A percentile compares a stretch with the other conserved stretches of the same genome.
Evolutionary conservation across 2,113 vertebrate species (phyloP).

Genomic region (Heloderma charlesbogerti): DNA sequence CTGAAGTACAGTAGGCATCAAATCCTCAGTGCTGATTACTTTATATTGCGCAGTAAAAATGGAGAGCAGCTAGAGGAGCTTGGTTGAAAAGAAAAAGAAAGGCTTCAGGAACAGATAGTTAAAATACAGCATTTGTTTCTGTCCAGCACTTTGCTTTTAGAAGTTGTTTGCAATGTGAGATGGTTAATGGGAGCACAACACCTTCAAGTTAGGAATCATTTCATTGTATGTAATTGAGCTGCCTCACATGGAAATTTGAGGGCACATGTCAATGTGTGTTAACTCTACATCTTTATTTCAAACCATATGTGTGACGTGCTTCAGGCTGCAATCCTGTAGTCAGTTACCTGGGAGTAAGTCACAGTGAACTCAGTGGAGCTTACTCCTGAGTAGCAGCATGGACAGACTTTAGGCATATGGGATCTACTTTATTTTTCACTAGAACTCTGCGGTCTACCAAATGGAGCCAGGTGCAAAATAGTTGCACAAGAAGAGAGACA

Average conservation of each 20-base stretch:
- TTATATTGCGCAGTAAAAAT: constrained; percentile 37
- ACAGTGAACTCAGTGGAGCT: no score
- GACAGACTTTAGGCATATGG: no score
- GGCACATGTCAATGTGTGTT: background rate
- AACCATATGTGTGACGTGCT: background rate
- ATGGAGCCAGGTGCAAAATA: no score
- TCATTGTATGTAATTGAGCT: background rate
- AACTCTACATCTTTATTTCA: no score
- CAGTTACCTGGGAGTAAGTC: no score
- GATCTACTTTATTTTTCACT: no score
- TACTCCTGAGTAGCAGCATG: no score
- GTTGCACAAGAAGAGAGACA: no score
- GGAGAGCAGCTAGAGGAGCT: constrained; percentile 18
- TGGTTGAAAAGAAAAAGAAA: constrained; percentile 12
- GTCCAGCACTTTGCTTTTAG: constrained; percentile 26
- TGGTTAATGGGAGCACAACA: constrained; percentile 49
- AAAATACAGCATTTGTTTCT: constrained; percentile 38
- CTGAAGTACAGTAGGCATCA: constrained; percentile 36
- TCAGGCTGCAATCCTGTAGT: no score
- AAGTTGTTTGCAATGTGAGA: constrained; percentile 48
- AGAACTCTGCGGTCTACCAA: no score
- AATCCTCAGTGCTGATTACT: constrained; percentile 27
- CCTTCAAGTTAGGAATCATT: constrained; percentile 39
- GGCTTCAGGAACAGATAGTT: constrained; percentile 1
- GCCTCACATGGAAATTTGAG: background rate